These are phyloP conservation scores for Balanococcus diminutus DNA, from an alignment of 2,888 invertebrate species.

Conservation along the genomic window DNA sequence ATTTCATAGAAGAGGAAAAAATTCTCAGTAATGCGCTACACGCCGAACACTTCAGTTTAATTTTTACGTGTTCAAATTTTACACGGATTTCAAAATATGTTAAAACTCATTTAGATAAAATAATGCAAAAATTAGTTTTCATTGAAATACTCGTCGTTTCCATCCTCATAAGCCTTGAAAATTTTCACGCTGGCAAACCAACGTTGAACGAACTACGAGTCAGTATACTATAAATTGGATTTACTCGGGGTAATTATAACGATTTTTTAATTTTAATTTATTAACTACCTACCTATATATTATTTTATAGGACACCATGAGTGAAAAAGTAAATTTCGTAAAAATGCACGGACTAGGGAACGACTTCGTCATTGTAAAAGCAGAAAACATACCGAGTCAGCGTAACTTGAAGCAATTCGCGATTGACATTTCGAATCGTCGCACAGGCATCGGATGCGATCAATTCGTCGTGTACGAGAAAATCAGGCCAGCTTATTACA, in stretches of 20 bases:
- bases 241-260: neutral
- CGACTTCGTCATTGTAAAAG: neutral
- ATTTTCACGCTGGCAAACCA: neutral
- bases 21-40: neutral
- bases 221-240: neutral
- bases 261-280: neutral
- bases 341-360: constrained; percentile 28
- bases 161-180: neutral
- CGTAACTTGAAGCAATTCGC: constrained; percentile 13
- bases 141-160: neutral
- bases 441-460: constrained; percentile 1
- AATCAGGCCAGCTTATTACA: neutral
- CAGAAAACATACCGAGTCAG: constrained; percentile 13
- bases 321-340: neutral
- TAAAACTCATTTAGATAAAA: neutral
- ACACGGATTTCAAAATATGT: too few relatives aligned
- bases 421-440: constrained; percentile 5
- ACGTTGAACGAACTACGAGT: neutral
- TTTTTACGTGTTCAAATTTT: too few relatives aligned
- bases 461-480: constrained; percentile 7
- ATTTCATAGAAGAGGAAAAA: neutral
- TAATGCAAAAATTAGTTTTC: neutral
- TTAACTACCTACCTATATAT: neutral
- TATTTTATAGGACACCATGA: neutral
- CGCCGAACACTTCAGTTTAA: neutral